phyloP scores from a whole-genome alignment of 2,888 invertebrate species.

The Odontomyia ornata region DNA sequence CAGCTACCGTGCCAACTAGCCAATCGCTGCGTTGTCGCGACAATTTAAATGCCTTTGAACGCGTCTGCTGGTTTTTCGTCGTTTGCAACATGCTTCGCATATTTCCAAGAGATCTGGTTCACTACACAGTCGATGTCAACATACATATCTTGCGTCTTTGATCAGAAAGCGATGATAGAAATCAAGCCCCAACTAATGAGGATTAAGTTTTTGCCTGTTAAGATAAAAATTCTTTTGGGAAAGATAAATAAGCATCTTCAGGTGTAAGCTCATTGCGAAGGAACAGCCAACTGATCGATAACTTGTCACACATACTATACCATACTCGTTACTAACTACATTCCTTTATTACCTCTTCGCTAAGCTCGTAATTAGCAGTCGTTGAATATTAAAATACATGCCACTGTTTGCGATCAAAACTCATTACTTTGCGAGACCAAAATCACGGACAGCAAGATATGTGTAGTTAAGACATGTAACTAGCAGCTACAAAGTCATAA shows the following conservation, averaged over 20 bases:
- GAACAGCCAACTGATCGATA: neutral
- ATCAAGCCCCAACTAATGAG: too few relatives aligned
- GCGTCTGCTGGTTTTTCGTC: neutral
- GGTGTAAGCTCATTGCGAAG: neutral
- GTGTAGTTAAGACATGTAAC: conserved; percentile 12
- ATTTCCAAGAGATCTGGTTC: neutral
- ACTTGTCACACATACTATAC: neutral
- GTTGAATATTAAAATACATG: conserved; percentile 15
- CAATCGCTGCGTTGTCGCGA: conserved; percentile 7
- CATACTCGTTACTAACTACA: too few relatives aligned
- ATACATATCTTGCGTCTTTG: too few relatives aligned
- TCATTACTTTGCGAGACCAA: conserved; percentile 23
- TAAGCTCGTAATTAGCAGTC: conserved; percentile 21
- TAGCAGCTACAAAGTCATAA: conserved; percentile 1
- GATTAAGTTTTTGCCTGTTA: too few relatives aligned
- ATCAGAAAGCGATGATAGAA: neutral
- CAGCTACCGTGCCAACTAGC: conserved; percentile 23
- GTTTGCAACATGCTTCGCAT: conserved; percentile 24
- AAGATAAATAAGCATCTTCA: neutral
- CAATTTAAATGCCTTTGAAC: conserved; percentile 27
- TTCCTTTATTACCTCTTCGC: neutral
- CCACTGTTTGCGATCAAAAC: conserved; percentile 14
- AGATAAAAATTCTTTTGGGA: too few relatives aligned
- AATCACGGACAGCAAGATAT: neutral
- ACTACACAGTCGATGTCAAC: neutral